phyloP scores from a whole-genome alignment of 2,888 invertebrate genomes.

The Xylota segnis region DNA sequence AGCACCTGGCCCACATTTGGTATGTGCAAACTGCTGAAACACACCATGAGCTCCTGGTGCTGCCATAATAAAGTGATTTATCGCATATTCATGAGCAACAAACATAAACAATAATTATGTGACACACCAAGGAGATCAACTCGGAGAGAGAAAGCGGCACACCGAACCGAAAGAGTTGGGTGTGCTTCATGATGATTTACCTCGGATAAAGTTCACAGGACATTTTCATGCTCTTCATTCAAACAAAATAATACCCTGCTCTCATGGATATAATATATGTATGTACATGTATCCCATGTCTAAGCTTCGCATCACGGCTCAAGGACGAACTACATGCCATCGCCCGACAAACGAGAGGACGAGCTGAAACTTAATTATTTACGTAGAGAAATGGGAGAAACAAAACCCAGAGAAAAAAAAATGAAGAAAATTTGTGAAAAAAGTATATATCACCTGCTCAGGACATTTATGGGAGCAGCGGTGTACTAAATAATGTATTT shows the following conservation, averaged over 20 bases:
- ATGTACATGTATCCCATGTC: conserved; percentile 24
- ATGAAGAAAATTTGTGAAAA: conserved; percentile 24
- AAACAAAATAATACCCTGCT: conserved; percentile 39
- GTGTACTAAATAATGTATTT: conserved; percentile 65
- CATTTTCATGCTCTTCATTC: conserved; percentile 53
- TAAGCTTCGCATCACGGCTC: conserved; percentile 39
- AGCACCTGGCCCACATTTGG: not conserved
- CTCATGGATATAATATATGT: not conserved
- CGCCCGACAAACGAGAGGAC: not conserved
- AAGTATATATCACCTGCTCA: conserved; percentile 49
- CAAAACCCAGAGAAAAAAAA: not conserved
- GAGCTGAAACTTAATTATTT: conserved; percentile 58
- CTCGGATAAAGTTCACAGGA: conserved; percentile 63
- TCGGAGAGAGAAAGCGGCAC: not conserved
- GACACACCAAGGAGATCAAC: conserved; percentile 39
- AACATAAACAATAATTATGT: conserved; percentile 76
- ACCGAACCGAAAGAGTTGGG: conserved; percentile 8
- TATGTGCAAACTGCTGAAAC: conserved; percentile 18
- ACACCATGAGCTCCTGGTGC: conserved; percentile 34
- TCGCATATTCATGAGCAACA: conserved; percentile 72
- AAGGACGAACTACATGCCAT: conserved; percentile 44
- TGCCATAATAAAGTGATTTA: conserved; percentile 66
- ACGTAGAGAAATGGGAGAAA: conserved; percentile 23
- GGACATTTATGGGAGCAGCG: conserved; percentile 60
- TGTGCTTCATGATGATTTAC: conserved; percentile 45